phyloP scores from a whole-genome alignment of 2,888 invertebrate species.

The Oxycera nigricornis region DNA sequence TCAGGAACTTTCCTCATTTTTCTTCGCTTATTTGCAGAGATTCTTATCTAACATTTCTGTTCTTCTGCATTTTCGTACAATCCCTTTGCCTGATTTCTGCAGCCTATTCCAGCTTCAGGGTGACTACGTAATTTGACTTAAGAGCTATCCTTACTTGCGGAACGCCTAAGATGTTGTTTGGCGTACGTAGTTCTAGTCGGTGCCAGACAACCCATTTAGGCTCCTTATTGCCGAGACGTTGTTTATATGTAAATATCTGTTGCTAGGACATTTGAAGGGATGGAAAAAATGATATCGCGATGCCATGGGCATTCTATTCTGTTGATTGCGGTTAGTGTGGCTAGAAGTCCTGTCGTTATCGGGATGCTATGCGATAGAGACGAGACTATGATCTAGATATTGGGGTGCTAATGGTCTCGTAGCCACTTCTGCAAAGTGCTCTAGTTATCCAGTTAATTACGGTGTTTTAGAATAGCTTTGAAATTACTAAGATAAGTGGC shows the following conservation, averaged over 20 bases:
- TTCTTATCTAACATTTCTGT: background rate
- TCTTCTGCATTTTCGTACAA: background rate
- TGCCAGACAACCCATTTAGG: constrained; percentile 7
- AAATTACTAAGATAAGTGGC: too few relatives aligned
- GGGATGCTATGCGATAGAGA: background rate
- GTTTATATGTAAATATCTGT: constrained; percentile 30
- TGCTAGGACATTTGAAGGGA: constrained; percentile 24
- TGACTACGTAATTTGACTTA: constrained; percentile 22
- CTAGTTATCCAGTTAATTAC: background rate
- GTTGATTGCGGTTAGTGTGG: constrained; percentile 1
- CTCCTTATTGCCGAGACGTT: constrained; percentile 22
- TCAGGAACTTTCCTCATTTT: background rate
- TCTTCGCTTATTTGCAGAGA: background rate
- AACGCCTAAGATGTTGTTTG: background rate
- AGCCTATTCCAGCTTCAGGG: background rate
- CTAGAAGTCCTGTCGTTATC: background rate
- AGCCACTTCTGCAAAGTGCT: background rate
- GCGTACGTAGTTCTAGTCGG: background rate
- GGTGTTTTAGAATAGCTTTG: background rate
- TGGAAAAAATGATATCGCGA: background rate
- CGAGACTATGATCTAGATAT: background rate
- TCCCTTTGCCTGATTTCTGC: background rate
- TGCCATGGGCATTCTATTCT: background rate
- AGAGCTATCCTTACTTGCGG: background rate
- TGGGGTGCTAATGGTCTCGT: background rate